Percentiles rank a stretch among this genome's conserved stretches.
Evolutionary conservation across 2,888 invertebrate species (phyloP).

Genomic region (Erynnis tages): DNA sequence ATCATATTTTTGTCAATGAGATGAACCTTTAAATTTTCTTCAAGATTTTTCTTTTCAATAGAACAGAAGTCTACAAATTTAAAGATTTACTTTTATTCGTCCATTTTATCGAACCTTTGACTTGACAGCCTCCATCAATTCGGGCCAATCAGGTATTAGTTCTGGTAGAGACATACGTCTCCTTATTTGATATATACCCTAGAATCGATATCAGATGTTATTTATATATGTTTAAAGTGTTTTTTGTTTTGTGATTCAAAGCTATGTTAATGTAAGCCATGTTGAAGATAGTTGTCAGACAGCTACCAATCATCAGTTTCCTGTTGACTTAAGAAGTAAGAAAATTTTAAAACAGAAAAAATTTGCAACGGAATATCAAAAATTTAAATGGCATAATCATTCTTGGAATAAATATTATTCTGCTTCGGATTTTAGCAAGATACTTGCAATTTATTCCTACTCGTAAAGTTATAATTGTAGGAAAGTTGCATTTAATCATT

Average conservation of each 20-base stretch:
- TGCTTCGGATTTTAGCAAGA: too few species aligned
- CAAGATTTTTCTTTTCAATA: slow-evolving; percentile 44
- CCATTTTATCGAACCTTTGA: slow-evolving; percentile 84
- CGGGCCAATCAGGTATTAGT: slow-evolving; percentile 91
- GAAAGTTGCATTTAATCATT: too few species aligned
- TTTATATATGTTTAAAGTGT: slow-evolving; percentile 31
- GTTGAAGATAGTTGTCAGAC: slow-evolving; percentile 17
- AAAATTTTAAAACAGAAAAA: not conserved
- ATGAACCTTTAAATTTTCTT: too few species aligned
- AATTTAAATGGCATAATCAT: too few species aligned
- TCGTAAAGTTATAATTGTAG: too few species aligned
- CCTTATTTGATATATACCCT: slow-evolving; percentile 86
- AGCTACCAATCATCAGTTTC: slow-evolving; percentile 20
- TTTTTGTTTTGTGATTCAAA: slow-evolving; percentile 29
- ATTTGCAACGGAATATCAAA: slow-evolving; percentile 5
- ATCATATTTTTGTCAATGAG: too few species aligned
- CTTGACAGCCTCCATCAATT: slow-evolving; percentile 84
- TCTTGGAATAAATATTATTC: too few species aligned
- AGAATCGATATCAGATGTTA: slow-evolving; percentile 75
- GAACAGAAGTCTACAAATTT: slow-evolving; percentile 45
- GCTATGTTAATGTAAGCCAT: slow-evolving; percentile 37
- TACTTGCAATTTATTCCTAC: too few species aligned
- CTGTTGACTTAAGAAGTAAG: slow-evolving; percentile 13
- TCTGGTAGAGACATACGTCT: slow-evolving; percentile 86
- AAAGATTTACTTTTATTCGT: slow-evolving; percentile 55